phyloP scores from a whole-genome alignment of 2,888 invertebrate species.

The Xestia sexstrigata region DNA sequence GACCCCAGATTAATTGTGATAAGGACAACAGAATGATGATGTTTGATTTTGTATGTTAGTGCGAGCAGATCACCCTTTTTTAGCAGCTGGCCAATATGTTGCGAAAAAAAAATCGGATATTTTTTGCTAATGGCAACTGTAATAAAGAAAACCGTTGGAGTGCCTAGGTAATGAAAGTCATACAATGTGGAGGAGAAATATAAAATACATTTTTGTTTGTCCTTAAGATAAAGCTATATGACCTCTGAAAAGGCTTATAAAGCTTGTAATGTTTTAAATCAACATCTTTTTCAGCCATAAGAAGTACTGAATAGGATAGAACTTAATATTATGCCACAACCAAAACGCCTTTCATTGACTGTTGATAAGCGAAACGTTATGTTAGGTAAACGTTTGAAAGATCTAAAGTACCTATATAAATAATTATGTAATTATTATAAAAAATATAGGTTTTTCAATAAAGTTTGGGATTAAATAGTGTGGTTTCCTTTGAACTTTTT shows the following conservation, averaged over 20 bases:
- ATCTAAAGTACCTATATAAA: conserved; percentile 44
- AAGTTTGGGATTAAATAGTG: conserved; percentile 76
- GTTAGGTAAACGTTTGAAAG: conserved; percentile 53
- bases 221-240: background rate
- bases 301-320: conserved; percentile 52
- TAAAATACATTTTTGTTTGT: background rate
- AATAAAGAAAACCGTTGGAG: background rate
- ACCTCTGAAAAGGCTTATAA: conserved; percentile 10
- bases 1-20: too few species aligned
- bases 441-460: conserved; percentile 80
- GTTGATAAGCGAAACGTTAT: conserved; percentile 60
- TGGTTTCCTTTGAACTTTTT: conserved; percentile 30
- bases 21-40: too few species aligned
- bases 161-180: background rate
- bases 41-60: conserved; percentile 4
- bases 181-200: background rate
- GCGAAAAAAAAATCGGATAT: background rate
- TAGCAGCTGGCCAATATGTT: background rate
- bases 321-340: conserved; percentile 37
- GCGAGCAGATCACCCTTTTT: background rate
- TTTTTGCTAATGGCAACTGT: background rate
- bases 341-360: conserved; percentile 58
- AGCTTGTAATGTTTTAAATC: conserved; percentile 46
- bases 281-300: conserved; percentile 41
- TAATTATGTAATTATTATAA: conserved; percentile 65